Conservation (phyloP, 2,113 vertebrate species). For the Pollachius pollachius region DNA sequence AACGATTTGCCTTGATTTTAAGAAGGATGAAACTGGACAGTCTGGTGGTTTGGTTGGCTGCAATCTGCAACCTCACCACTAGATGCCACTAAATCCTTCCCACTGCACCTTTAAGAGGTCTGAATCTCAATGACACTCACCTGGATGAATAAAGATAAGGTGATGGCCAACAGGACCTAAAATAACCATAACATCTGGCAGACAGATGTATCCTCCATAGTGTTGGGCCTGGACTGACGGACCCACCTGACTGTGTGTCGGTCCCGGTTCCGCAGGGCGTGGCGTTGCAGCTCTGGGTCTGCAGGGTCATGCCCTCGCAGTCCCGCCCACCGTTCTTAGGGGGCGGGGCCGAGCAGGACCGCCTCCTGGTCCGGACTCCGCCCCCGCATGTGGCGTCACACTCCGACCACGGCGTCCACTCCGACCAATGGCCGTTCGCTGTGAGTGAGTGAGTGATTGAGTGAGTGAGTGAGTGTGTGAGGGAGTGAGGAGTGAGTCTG, state of each 20-base stretch:
- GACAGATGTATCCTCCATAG: background rate
- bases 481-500: too few species aligned
- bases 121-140: background rate
- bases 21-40: too few species aligned
- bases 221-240: too few species aligned
- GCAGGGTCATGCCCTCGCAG: conserved; percentile 76
- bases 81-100: too few species aligned
- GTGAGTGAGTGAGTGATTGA: too few species aligned
- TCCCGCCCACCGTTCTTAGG: conserved; percentile 82
- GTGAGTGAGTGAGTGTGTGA: too few species aligned
- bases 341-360: conserved; percentile 81
- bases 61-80: too few species aligned
- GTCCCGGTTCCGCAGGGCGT: conserved; percentile 69
- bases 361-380: conserved; percentile 71
- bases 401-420: conserved; percentile 80
- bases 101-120: too few species aligned
- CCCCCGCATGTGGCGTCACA: conserved; percentile 82
- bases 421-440: conserved; percentile 82
- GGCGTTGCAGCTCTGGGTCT: conserved; percentile 79
- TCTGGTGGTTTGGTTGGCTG: too few species aligned
- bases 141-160: too few species aligned
- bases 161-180: too few species aligned
- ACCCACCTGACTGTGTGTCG: conserved; percentile 59
- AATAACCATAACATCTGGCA: background rate
- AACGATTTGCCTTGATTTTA: too few species aligned